These are phyloP conservation scores for Ictalurus furcatus DNA, from an alignment of 2,113 vertebrate species.

Conservation along the genomic window DNA sequence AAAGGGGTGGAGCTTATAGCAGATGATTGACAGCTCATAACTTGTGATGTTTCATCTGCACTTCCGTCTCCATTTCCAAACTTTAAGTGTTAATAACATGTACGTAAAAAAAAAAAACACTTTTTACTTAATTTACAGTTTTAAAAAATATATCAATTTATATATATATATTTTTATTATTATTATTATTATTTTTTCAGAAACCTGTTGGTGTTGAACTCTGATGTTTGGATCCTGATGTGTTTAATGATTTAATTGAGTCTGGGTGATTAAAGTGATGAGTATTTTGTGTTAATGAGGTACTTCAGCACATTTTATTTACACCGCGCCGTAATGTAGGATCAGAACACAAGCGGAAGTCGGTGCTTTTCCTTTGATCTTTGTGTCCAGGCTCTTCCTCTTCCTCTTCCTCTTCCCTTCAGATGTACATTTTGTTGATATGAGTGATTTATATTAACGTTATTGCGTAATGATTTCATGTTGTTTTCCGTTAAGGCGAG, in stretches of 20 bases:
- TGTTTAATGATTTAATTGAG: background rate
- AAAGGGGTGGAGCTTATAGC: background rate
- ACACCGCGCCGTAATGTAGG: background rate
- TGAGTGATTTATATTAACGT: slow-evolving; percentile 57
- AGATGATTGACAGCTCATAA: background rate
- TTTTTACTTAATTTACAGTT: background rate
- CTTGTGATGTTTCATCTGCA: background rate
- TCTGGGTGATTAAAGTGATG: background rate
- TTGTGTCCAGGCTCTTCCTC: no score
- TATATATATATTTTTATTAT: no score
- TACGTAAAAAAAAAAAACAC: background rate
- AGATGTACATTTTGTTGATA: slow-evolving; percentile 58
- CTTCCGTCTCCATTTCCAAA: background rate
- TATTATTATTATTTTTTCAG: no score
- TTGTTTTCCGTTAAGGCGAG: slow-evolving; percentile 37
- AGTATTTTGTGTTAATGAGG: background rate
- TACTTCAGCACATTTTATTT: background rate
- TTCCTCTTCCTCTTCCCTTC: slow-evolving; percentile 47
- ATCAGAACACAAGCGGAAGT: background rate
- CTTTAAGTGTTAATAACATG: background rate
- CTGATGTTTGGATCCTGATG: background rate
- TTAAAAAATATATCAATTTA: no score
- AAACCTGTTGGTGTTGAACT: background rate
- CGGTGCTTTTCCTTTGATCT: background rate
- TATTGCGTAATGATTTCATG: slow-evolving; percentile 58